These are phyloP conservation scores for Zygogramma bicolorata DNA, from an alignment of 2,888 invertebrate genomes.

Conservation along the genomic window DNA sequence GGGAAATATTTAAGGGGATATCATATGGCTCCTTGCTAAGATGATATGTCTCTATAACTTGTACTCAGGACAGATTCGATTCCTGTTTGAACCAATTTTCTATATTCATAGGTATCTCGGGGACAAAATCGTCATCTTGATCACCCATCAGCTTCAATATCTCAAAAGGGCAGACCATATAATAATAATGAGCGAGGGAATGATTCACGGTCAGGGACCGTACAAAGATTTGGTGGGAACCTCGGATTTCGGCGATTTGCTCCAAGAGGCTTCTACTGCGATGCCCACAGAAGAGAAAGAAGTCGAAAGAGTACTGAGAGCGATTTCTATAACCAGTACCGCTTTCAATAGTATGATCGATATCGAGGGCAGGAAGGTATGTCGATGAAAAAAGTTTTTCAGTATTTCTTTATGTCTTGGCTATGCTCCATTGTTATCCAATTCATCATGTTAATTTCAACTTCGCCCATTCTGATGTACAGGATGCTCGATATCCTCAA, in stretches of 20 bases:
- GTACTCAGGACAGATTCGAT: too few species aligned
- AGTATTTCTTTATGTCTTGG: background rate
- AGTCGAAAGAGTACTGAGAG: slow-evolving; percentile 44
- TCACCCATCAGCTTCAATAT: slow-evolving; percentile 80
- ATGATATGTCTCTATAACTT: too few species aligned
- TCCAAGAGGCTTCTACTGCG: slow-evolving; percentile 45
- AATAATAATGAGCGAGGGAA: slow-evolving; percentile 63
- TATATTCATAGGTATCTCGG: slow-evolving; percentile 70
- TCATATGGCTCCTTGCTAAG: too few species aligned
- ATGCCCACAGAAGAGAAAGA: slow-evolving; percentile 44
- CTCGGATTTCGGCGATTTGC: slow-evolving; percentile 62
- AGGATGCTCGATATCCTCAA: too few species aligned
- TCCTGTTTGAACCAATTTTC: too few species aligned
- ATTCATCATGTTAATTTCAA: too few species aligned
- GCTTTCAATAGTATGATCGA: slow-evolving; percentile 52
- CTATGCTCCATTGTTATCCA: too few species aligned
- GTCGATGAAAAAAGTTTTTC: too few species aligned
- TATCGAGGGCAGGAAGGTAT: slow-evolving; percentile 54
- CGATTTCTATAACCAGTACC: slow-evolving; percentile 48
- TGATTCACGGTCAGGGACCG: slow-evolving; percentile 58
- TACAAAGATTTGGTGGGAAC: slow-evolving; percentile 28
- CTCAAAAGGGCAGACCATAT: slow-evolving; percentile 65
- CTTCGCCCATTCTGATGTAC: too few species aligned
- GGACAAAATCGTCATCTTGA: slow-evolving; percentile 72
- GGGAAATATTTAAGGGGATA: too few species aligned